phyloP scores from a whole-genome alignment of 2,113 vertebrate species.

The Eptesicus fuscus region DNA sequence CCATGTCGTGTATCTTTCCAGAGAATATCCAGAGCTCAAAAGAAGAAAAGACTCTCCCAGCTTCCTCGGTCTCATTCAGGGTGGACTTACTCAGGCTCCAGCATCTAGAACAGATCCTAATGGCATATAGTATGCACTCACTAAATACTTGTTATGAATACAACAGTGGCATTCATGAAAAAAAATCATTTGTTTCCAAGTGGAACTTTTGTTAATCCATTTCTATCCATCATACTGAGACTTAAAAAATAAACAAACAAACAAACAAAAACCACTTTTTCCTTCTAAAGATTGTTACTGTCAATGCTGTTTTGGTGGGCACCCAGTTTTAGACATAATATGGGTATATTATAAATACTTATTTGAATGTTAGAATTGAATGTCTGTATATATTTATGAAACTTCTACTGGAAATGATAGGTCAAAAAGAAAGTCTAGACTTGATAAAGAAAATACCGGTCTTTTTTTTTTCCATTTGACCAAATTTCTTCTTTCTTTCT shows the following conservation, averaged over 20 bases:
- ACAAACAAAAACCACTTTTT: neutral
- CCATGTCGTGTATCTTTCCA: neutral
- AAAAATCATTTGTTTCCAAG: neutral
- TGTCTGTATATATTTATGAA: neutral
- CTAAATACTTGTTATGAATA: neutral
- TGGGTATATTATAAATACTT: neutral
- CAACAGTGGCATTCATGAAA: neutral
- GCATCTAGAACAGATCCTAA: neutral
- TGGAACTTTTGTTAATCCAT: neutral
- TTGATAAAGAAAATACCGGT: neutral
- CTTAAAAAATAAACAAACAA: neutral
- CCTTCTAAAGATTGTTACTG: neutral
- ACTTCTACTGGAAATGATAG: neutral
- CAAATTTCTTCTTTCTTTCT: neutral
- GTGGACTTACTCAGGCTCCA: neutral
- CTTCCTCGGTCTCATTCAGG: neutral
- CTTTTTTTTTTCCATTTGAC: constrained; percentile 53
- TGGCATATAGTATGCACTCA: too few species aligned
- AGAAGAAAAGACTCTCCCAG: neutral
- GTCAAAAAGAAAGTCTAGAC: neutral
- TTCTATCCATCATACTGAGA: neutral
- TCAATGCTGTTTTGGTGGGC: fast-evolving
- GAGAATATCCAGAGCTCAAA: neutral
- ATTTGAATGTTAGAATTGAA: neutral
- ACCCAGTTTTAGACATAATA: neutral